Conservation (phyloP, 1,140 invertebrate species). For the Heliconius himera region DNA sequence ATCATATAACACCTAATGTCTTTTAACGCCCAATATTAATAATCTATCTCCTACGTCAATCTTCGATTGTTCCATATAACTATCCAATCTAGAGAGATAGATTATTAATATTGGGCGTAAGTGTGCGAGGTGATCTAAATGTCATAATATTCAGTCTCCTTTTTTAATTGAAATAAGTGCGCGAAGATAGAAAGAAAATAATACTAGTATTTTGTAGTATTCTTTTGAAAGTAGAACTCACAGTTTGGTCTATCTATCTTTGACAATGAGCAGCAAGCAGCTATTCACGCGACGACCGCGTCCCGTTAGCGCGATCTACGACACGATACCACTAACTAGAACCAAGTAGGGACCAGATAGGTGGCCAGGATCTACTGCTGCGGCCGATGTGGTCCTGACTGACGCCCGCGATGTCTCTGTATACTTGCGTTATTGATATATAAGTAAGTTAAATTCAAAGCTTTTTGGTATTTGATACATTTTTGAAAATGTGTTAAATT, state of each 20-base stretch:
- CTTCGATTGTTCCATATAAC: no score
- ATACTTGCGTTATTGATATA: background rate
- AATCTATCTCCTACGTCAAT: no score
- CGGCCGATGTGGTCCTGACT: background rate
- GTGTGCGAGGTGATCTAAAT: no score
- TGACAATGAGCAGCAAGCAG: conserved; percentile 25
- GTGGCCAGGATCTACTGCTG: conserved; percentile 7
- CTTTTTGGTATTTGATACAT: no score
- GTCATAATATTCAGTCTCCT: no score
- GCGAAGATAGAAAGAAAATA: background rate
- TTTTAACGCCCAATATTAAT: no score
- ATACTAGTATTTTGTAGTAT: background rate
- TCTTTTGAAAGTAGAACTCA: background rate
- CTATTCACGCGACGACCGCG: conserved; percentile 34
- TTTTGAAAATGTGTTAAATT: no score
- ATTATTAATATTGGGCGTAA: no score
- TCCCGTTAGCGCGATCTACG: conserved; percentile 40
- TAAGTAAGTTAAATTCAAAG: no score
- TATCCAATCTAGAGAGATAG: no score
- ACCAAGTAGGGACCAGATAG: conserved; percentile 35
- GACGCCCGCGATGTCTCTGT: background rate
- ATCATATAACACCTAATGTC: no score
- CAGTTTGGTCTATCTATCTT: conserved; percentile 5
- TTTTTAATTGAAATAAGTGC: no score
- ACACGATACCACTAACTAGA: conserved; percentile 39